Percentiles rank a stretch among this genome's conserved stretches.
Evolutionary conservation across 35 echinoderm and acorn worm species (phyloP).

Genomic region (Holothuria glaberrima): DNA sequence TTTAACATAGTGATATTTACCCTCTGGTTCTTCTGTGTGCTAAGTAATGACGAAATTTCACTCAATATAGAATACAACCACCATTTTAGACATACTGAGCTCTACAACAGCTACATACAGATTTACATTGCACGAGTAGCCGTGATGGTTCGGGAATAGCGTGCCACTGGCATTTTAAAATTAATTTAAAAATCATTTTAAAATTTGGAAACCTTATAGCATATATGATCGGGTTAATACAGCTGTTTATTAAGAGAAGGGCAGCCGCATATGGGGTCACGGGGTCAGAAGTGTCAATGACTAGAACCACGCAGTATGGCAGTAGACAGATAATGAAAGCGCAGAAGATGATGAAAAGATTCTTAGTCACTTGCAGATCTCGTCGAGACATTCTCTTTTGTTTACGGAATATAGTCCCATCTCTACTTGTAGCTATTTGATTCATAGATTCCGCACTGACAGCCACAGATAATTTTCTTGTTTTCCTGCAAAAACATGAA

Average conservation of each 20-base stretch:
- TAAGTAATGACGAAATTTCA: too few relatives aligned
- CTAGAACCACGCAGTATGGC: slow-evolving; percentile 29
- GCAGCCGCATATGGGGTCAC: slow-evolving; percentile 32
- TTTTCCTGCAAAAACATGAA: background rate
- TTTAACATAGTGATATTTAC: too few relatives aligned
- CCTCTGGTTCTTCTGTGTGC: too few relatives aligned
- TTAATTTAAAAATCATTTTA: slow-evolving; percentile 69
- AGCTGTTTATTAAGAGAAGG: slow-evolving; percentile 59
- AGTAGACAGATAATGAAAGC: slow-evolving; percentile 70
- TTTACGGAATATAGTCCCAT: background rate
- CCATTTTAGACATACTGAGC: background rate
- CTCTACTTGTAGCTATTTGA: background rate
- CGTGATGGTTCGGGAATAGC: slow-evolving; percentile 70
- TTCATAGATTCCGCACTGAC: slow-evolving; percentile 24
- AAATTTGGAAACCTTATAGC: slow-evolving; percentile 75
- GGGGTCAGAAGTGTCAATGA: slow-evolving; percentile 46
- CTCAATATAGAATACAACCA: too few relatives aligned
- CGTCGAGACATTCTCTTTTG: slow-evolving; percentile 1
- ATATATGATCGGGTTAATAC: slow-evolving; percentile 85
- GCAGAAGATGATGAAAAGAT: slow-evolving; percentile 74
- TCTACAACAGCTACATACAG: background rate
- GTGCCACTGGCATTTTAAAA: slow-evolving; percentile 58
- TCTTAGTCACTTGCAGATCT: slow-evolving; percentile 79
- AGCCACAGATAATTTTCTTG: background rate
- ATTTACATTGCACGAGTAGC: background rate